phyloP scores from a whole-genome alignment of 2,113 vertebrate species.

The Paraplagusia blochii region DNA sequence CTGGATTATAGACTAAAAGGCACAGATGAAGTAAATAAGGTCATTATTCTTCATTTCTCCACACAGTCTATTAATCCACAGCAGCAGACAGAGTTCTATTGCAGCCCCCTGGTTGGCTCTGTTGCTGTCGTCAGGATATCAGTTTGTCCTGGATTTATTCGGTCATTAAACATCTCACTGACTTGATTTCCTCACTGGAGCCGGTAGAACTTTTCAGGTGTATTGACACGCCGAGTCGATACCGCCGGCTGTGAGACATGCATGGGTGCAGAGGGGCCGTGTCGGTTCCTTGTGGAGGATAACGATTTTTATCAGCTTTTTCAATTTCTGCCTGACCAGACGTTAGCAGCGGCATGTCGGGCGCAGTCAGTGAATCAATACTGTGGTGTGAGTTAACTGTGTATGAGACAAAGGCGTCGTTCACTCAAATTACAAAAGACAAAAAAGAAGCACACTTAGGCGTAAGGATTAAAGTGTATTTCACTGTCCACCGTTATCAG shows the following conservation, averaged over 20 bases:
- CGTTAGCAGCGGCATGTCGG: conserved; percentile 45
- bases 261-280: conserved; percentile 24
- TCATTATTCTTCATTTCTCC: conserved; percentile 35
- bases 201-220: conserved; percentile 48
- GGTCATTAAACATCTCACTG: conserved; percentile 59
- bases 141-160: conserved; percentile 65
- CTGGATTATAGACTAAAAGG: conserved; percentile 15
- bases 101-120: conserved; percentile 36
- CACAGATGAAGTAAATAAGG: conserved; percentile 14
- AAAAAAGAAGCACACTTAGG: too few relatives aligned
- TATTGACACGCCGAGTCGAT: conserved; percentile 58
- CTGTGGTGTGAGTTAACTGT: conserved; percentile 22
- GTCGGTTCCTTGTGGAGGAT: conserved; percentile 41
- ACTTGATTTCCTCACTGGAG: conserved; percentile 59
- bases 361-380: conserved; percentile 50
- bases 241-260: conserved; percentile 25
- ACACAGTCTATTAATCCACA: conserved; percentile 43
- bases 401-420: background rate
- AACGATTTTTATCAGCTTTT: conserved; percentile 54
- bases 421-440: too few relatives aligned
- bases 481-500: too few relatives aligned
- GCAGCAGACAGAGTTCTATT: conserved; percentile 12
- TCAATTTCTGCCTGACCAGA: conserved; percentile 48
- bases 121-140: conserved; percentile 53
- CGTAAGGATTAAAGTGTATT: too few relatives aligned